phyloP scores from a whole-genome alignment of 1,140 invertebrate genomes.

The Pararge aegeria region DNA sequence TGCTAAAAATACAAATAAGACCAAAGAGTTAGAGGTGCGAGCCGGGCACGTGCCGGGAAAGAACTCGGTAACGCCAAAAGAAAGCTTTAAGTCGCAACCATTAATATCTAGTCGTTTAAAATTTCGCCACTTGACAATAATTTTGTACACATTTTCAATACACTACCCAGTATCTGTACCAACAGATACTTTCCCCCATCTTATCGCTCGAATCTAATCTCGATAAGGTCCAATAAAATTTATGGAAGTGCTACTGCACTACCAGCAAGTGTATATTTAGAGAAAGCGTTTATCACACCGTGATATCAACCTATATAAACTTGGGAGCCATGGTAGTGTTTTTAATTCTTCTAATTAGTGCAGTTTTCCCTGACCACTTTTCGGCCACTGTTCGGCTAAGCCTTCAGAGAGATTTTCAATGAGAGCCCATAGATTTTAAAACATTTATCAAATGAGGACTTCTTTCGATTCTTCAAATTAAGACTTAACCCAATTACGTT shows the following conservation, averaged over 20 bases:
- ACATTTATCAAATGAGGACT: too few species aligned
- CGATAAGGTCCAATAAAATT: constrained; percentile 1
- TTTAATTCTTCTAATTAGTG: background rate
- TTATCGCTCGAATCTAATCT: constrained; percentile 3
- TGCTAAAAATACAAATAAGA: too few species aligned
- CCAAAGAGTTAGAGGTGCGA: too few species aligned
- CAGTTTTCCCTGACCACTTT: too few species aligned
- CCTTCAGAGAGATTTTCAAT: too few species aligned
- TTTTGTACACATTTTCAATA: background rate
- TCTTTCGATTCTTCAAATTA: too few species aligned
- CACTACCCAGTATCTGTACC: too few species aligned
- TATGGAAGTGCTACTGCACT: constrained; percentile 5
- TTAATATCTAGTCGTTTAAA: background rate
- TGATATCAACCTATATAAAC: background rate
- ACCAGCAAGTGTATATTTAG: constrained; percentile 1
- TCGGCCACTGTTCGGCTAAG: too few species aligned
- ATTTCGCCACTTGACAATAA: background rate
- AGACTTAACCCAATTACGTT: background rate
- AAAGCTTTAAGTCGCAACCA: too few species aligned
- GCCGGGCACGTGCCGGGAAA: too few species aligned
- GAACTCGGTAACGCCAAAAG: too few species aligned
- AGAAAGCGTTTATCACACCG: constrained; percentile 11
- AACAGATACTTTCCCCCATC: background rate
- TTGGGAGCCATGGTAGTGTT: background rate
- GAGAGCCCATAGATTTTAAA: too few species aligned